Conservation (phyloP, 2,113 vertebrate genomes). For the Mustela nigripes region DNA sequence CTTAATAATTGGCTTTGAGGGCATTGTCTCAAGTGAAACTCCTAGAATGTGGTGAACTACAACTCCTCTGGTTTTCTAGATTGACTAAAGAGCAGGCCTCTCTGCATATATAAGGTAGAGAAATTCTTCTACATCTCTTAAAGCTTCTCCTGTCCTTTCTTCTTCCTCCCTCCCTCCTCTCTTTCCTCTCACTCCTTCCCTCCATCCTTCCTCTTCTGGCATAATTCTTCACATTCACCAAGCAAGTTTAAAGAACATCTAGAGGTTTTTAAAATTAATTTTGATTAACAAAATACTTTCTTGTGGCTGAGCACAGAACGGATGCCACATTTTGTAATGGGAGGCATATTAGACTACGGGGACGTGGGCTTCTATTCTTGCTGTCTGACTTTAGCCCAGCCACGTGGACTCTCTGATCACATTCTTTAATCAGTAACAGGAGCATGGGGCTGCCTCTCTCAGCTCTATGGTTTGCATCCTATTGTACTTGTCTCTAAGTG, state of each 20-base stretch:
- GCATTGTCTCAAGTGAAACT: neutral
- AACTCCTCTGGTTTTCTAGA: neutral
- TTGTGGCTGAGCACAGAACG: neutral
- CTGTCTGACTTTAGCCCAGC: neutral
- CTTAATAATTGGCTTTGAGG: neutral
- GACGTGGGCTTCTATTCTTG: neutral
- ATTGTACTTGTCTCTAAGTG: neutral
- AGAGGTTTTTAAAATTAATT: neutral
- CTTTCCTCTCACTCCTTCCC: neutral
- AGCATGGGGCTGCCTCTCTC: neutral
- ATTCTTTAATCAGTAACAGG: neutral
- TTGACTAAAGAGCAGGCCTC: neutral
- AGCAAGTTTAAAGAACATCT: neutral
- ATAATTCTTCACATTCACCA: neutral
- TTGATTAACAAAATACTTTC: conserved; percentile 7
- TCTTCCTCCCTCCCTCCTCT: neutral
- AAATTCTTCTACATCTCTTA: neutral
- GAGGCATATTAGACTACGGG: neutral
- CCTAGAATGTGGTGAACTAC: neutral
- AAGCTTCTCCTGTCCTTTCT: neutral
- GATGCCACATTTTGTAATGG: neutral
- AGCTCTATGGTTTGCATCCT: neutral
- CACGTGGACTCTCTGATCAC: neutral
- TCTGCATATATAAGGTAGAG: neutral
- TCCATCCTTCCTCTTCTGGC: neutral